phyloP scores from a whole-genome alignment of 2,113 vertebrate species.

The Pica pica region DNA sequence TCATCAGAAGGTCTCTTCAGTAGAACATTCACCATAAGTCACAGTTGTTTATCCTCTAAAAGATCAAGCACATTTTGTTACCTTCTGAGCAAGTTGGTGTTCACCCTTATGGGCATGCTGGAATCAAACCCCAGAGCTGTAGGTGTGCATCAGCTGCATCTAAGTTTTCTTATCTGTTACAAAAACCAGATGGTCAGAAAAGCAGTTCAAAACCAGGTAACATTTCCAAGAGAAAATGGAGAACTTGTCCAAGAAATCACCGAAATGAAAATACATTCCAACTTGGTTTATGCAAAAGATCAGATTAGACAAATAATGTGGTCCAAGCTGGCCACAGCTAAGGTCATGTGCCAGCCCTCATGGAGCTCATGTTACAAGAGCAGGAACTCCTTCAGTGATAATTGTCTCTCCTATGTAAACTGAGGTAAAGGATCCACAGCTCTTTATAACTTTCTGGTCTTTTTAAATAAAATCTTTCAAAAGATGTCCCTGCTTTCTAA shows the following conservation, averaged over 20 bases:
- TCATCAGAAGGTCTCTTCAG: not conserved
- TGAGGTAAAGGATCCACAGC: not conserved
- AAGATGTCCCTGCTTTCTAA: not conserved
- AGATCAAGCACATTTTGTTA: not conserved
- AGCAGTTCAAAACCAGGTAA: rapidly evolving
- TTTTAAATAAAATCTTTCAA: not conserved
- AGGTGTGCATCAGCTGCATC: not conserved
- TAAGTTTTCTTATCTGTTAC: not conserved
- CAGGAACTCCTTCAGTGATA: not conserved
- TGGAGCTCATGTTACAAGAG: not conserved
- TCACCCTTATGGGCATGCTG: rapidly evolving
- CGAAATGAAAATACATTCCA: not conserved
- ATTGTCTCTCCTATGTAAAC: not conserved
- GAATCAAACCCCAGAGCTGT: not conserved
- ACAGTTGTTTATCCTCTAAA: not conserved
- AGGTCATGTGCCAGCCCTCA: not conserved
- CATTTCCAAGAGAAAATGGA: not conserved
- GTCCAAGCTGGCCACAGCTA: not conserved
- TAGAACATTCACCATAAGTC: not conserved
- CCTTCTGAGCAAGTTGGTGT: not conserved
- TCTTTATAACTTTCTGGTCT: not conserved
- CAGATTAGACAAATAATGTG: not conserved
- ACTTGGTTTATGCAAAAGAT: not conserved
- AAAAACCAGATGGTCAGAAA: not conserved
- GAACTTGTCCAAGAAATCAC: not conserved